Conservation (phyloP, 2,797 vertebrate species). For the Glyptemys insculpta region DNA sequence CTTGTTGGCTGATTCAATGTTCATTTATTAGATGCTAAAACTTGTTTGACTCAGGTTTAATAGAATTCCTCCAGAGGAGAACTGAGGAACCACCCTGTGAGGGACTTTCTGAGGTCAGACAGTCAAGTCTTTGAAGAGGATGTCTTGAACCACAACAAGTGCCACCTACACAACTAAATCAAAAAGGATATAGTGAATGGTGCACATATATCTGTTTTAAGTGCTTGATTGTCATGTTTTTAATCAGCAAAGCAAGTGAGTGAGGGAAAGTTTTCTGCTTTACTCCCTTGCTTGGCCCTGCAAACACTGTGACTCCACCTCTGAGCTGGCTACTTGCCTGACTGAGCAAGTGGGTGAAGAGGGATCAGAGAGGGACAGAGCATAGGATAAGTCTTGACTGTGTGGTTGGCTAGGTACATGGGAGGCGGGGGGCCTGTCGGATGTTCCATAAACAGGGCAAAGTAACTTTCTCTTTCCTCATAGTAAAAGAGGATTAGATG, state of each 20-base stretch:
- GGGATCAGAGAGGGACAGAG: neutral
- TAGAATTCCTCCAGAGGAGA: neutral
- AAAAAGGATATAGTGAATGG: neutral
- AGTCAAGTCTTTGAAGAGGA: neutral
- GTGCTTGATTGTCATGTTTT: neutral
- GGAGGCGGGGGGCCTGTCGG: no score
- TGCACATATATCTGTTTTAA: neutral
- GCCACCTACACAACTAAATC: neutral
- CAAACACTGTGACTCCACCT: neutral
- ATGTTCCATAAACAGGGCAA: neutral
- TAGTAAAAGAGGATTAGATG: neutral
- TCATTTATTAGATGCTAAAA: constrained; percentile 16
- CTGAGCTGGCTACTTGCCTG: neutral
- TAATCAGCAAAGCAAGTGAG: neutral
- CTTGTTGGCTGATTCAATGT: constrained; percentile 1
- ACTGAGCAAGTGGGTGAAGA: neutral
- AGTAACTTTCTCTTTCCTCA: neutral
- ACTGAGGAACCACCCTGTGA: neutral
- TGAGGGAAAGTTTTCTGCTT: neutral
- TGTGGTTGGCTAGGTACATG: neutral
- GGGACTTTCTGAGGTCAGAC: neutral
- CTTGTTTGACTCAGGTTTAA: constrained; percentile 27
- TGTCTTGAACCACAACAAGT: constrained; percentile 15
- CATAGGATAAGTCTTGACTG: neutral
- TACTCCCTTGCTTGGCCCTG: neutral